A percentile compares a stretch with the other conserved stretches of the same genome.
Conservation (phyloP, 92 coral and sea anemone species). For the Desmophyllum pertusum region DNA sequence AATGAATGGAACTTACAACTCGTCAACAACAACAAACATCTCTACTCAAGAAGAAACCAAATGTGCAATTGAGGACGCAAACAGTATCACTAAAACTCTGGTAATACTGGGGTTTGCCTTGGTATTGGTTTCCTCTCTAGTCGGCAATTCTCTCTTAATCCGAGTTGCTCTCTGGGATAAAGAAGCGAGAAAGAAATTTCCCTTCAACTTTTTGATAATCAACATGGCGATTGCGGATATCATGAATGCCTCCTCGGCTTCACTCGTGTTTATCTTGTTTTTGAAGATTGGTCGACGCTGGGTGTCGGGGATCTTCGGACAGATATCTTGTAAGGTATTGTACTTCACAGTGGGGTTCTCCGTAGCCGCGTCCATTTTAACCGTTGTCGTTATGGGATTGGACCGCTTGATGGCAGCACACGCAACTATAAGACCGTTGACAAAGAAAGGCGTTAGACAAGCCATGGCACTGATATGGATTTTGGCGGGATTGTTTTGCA, state of each 20-base stretch:
- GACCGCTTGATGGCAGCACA: slow-evolving; percentile 74
- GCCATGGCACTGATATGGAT: slow-evolving; percentile 58
- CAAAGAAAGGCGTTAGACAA: slow-evolving; percentile 25
- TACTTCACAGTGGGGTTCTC: slow-evolving; percentile 44
- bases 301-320: slow-evolving; percentile 59
- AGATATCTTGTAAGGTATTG: slow-evolving; percentile 56
- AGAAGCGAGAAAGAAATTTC: slow-evolving; percentile 45
- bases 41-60: background rate
- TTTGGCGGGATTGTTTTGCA: slow-evolving; percentile 24
- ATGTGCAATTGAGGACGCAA: slow-evolving; percentile 38
- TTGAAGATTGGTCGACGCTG: slow-evolving; percentile 48
- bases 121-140: slow-evolving; percentile 50
- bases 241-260: slow-evolving; percentile 49
- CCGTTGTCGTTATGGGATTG: slow-evolving; percentile 59
- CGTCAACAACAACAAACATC: background rate
- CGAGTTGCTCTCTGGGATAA: slow-evolving; percentile 45
- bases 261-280: slow-evolving; percentile 51
- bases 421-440: slow-evolving; percentile 58
- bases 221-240: slow-evolving; percentile 77
- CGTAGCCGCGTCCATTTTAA: slow-evolving; percentile 61
- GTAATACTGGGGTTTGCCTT: slow-evolving; percentile 33
- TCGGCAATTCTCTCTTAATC: slow-evolving; percentile 59
- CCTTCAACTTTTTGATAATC: slow-evolving; percentile 65
- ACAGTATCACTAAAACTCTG: slow-evolving; percentile 15
- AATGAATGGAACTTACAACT: slow-evolving; percentile 15